Percentiles rank a stretch among this genome's conserved stretches.
phyloP scores from a whole-genome alignment of 1,140 invertebrate species.

The Pachypeltis micranthus region DNA sequence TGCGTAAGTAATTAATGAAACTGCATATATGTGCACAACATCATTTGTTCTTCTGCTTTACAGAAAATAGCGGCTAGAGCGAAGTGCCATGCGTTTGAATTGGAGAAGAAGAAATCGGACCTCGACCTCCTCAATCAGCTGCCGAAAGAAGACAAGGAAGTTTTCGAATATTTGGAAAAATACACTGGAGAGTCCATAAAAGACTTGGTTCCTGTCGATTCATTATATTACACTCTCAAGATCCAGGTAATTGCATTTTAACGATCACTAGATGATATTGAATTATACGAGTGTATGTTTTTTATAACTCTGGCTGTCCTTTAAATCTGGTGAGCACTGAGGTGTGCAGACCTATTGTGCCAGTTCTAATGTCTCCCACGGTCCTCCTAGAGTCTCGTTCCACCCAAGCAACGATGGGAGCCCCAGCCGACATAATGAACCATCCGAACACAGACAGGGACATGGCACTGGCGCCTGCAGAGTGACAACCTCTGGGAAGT shows the following conservation, averaged over 20 bases:
- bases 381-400: no score
- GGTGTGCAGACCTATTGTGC: no score
- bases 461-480: no score
- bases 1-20: no score
- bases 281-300: no score
- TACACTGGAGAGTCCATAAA: conserved; percentile 52
- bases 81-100: conserved; percentile 44
- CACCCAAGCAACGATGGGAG: no score
- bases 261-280: neutral
- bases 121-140: conserved; percentile 43
- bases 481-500: no score
- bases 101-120: conserved; percentile 40
- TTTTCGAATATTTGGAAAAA: conserved; percentile 50
- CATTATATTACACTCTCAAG: conserved; percentile 56
- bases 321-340: no score
- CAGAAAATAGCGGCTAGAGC: conserved; percentile 49
- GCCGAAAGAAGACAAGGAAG: conserved; percentile 41
- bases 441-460: no score
- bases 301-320: no score
- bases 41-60: conserved; percentile 19
- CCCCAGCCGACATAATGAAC: no score
- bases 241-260: conserved; percentile 41
- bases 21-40: neutral
- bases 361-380: no score
- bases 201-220: conserved; percentile 53